Evolutionary conservation across 1,140 invertebrate species (phyloP), one percentile per base, ranked within the genome.

Genomic region (Hycleus phaleratus): DNA sequence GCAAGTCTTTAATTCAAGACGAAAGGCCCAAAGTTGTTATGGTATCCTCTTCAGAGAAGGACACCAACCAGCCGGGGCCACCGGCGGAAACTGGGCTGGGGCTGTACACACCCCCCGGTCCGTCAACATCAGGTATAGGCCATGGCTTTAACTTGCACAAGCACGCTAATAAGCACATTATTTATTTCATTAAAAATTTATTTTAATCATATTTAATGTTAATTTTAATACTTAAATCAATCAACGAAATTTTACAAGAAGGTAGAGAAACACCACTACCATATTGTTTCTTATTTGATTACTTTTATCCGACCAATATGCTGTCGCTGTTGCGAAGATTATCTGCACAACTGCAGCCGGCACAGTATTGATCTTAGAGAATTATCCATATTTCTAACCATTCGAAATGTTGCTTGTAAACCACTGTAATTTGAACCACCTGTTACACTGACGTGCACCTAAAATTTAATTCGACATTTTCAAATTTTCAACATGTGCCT

Each of bases 111-210:
- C 67, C 67, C 18, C 58, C 67, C 26, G 62, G 59, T 39, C 66
- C 66, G 44, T 64, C 63, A 55, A 51, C 58, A 63, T 69, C 68
- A 61, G 68, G 68, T 69, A 69, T 43, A 53, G 47, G 44, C 45
- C 47, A 39, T 24, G 57, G 50, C 45, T 49, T 47, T 53, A 12
- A 46, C 43, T 55, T 55, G 52, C 52, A 55, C 52, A 39, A 42
- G 51, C 51, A 53, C 51, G 51, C 51, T 38, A 39, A 47, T 26
- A 24, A 39, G 52, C 52, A 55, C 52, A 12, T 52, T 26, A 26
- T 54, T 44, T 32, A 18, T 54, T 12, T 46, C 18, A 47, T 9
- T 54, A 45, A 1, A 12, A n/a, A 7, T 54, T 48, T 38, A 12
- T 43, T 48, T 24, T 56, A 45, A n/a, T 32, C 10, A 51, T 38